Base-by-base conservation (phyloP, 2,797 vertebrate species). In the Scolopax bukidnonensis region DNA sequence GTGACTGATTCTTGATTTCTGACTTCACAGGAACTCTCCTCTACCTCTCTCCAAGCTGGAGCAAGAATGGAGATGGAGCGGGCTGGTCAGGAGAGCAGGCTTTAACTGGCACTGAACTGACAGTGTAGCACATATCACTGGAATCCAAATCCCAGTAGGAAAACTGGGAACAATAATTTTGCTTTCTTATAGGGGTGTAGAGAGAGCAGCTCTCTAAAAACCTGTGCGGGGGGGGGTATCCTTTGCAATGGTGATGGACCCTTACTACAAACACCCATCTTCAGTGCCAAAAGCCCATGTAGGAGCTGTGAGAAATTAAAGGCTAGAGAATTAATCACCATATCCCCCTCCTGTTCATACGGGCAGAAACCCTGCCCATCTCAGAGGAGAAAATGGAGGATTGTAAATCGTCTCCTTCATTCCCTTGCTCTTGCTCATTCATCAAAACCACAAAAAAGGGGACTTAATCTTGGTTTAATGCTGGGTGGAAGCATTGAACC, bases 291-390 rank as follows among this genome's bases (percentile, higher is more conserved):
- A 78, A 47, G 15, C 27, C 61, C 47, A 0, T 13, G 17, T 17
- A 76, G 65, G 59, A 73, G 21, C 32, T 15, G 8, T 4, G 4
- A 1, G 9, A 89, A 64, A 40, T 41, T 71, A 85, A 84, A 77
- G 50, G 41, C 57, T 38, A 41, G 40, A 45, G 60, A 89, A 80
- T 90, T 77, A 45, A 91, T 75, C 50, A n/a, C 64, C 32, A 40
- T 25, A 71, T 68, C 43, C 47, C 47, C n/a, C 90, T 90, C 64
- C 81, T 90, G 67, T 96, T 96, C 94, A 96, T 96, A 71, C 4
- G 0, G 92, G 84, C 93, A 93, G 75, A 87, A 87, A 75, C n/a
- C 15, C 36, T 87, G 84, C 93, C 96, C 81, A 87, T 95, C 92
- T 95, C n/a, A n/a, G 83, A 94, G 84, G 88, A 68, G 90, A 87